These are phyloP conservation scores for Drosophila monieri DNA, from an alignment of 2,888 invertebrate species.

Conservation along the genomic window DNA sequence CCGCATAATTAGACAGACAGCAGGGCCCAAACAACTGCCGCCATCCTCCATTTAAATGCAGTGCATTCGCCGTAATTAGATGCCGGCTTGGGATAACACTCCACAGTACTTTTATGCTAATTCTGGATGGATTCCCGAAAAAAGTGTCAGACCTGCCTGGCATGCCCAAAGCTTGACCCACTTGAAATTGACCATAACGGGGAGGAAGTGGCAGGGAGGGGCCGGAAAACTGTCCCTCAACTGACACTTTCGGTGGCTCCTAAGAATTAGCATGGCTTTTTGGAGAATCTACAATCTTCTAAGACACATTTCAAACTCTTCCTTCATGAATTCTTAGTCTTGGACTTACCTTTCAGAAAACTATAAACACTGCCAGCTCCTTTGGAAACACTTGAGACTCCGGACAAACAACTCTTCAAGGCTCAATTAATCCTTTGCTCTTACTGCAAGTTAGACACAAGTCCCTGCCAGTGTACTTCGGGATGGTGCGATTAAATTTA, in stretches of 20 bases:
- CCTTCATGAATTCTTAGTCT: too few species aligned
- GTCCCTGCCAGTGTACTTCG: slow-evolving; percentile 7
- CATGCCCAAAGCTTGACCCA: slow-evolving; percentile 62
- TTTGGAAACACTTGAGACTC: slow-evolving; percentile 4
- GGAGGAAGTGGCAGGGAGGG: slow-evolving; percentile 3
- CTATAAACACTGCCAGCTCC: background rate
- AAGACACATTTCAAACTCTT: background rate
- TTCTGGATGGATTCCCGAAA: slow-evolving; percentile 9
- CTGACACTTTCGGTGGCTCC: slow-evolving; percentile 31
- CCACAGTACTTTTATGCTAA: slow-evolving; percentile 51
- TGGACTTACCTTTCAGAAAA: slow-evolving; percentile 17
- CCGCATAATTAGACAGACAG: slow-evolving; percentile 75
- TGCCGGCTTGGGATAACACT: slow-evolving; percentile 62
- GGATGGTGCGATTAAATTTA: slow-evolving; percentile 35
- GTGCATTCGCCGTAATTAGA: slow-evolving; percentile 63
- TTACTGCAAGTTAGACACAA: slow-evolving; percentile 14
- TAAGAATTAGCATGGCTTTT: slow-evolving; percentile 3
- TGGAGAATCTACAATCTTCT: slow-evolving; percentile 3
- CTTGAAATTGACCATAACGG: slow-evolving; percentile 69
- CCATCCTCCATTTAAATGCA: slow-evolving; percentile 53
- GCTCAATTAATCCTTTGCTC: slow-evolving; percentile 55
- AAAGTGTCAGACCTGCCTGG: slow-evolving; percentile 51
- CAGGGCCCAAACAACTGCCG: slow-evolving; percentile 23
- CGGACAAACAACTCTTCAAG: slow-evolving; percentile 8
- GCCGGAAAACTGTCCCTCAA: slow-evolving; percentile 15